Percentiles rank a stretch among this genome's conserved stretches.
Conservation (phyloP, 2,888 invertebrate species). For the Nebria brevicollis region DNA sequence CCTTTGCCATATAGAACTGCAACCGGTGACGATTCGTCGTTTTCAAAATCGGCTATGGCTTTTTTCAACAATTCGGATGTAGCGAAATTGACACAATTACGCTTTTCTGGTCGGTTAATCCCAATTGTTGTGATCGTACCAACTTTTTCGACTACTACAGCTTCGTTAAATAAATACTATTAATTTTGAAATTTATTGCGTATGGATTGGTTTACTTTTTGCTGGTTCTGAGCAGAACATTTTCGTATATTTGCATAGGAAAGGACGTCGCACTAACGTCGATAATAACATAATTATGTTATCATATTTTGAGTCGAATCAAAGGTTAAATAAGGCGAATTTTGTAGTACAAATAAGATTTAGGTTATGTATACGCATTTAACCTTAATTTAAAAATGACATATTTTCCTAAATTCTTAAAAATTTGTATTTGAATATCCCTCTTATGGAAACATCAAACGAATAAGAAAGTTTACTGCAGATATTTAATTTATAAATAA, state of each 20-base stretch:
- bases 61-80: slow-evolving; percentile 75
- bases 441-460: too few relatives aligned
- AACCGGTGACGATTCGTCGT: slow-evolving; percentile 74
- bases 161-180: slow-evolving; percentile 49
- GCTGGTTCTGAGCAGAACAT: slow-evolving; percentile 25
- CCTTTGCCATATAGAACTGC: slow-evolving; percentile 89
- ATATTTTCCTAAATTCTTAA: too few relatives aligned
- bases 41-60: slow-evolving; percentile 83
- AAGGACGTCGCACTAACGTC: neutral
- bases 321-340: neutral
- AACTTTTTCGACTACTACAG: slow-evolving; percentile 67
- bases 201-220: slow-evolving; percentile 23
- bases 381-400: neutral
- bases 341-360: neutral
- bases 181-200: neutral
- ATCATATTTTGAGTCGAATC: neutral
- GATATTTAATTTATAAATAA: too few relatives aligned
- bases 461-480: too few relatives aligned
- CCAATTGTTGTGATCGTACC: slow-evolving; percentile 80
- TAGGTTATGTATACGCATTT: neutral
- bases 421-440: too few relatives aligned
- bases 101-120: slow-evolving; percentile 85
- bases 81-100: slow-evolving; percentile 82
- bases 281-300: slow-evolving; percentile 32
- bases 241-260: slow-evolving; percentile 14